Evolutionary conservation across 2,888 invertebrate genomes (phyloP).

Genomic region (Seira ritae): DNA sequence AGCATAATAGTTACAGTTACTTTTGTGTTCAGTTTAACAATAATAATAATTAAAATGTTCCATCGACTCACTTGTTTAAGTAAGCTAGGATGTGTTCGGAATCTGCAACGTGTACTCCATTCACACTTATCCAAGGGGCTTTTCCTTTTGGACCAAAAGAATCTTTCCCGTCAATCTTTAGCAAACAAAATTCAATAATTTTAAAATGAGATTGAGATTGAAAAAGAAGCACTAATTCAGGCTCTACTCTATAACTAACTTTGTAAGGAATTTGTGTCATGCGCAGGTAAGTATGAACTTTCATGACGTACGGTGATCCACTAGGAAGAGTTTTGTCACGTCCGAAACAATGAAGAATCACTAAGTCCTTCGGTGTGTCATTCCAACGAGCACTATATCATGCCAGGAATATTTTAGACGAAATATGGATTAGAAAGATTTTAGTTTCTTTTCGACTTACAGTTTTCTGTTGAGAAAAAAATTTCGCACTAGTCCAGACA

Average conservation of each 20-base stretch:
- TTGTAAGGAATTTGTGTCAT: constrained; percentile 55
- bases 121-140: constrained; percentile 68
- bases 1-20: background rate
- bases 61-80: constrained; percentile 59
- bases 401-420: background rate
- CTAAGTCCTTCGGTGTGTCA: constrained; percentile 59
- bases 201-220: too few relatives aligned
- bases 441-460: constrained; percentile 1
- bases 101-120: constrained; percentile 66
- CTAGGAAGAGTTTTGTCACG: constrained; percentile 47
- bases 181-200: background rate
- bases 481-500: constrained; percentile 21
- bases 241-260: too few relatives aligned
- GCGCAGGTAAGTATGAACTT: constrained; percentile 57
- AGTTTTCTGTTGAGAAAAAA: constrained; percentile 28
- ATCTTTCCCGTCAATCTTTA: constrained; percentile 41
- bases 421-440: background rate
- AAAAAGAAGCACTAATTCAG: too few relatives aligned
- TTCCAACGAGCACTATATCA: constrained; percentile 53
- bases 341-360: constrained; percentile 51
- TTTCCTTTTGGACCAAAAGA: constrained; percentile 66
- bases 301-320: constrained; percentile 54
- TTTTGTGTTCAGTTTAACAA: too few relatives aligned
- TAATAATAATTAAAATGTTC: too few relatives aligned
- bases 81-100: constrained; percentile 62